phyloP scores from a whole-genome alignment of 2,797 vertebrate species.

The Eutrigla gurnardus region DNA sequence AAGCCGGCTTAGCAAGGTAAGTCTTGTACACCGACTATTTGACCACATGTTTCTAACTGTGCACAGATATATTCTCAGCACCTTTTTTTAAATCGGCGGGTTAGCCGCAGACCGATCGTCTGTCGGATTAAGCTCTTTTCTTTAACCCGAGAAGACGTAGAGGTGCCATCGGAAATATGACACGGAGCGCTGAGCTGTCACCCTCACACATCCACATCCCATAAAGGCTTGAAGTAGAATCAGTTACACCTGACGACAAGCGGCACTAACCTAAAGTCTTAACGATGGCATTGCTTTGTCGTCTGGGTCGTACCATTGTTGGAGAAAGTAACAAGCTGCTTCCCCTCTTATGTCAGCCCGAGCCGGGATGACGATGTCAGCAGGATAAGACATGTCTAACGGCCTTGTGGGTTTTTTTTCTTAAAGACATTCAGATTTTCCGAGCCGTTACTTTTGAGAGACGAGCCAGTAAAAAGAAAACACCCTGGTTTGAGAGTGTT shows the following conservation, averaged over 20 bases:
- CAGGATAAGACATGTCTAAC: conserved; percentile 66
- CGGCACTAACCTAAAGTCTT: conserved; percentile 38
- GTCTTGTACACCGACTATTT: conserved; percentile 73
- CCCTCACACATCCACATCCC: conserved; percentile 28
- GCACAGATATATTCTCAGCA: conserved; percentile 52
- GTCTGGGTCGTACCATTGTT: conserved; percentile 33
- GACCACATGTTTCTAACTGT: conserved; percentile 67
- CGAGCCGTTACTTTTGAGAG: conserved; percentile 82
- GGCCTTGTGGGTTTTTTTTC: conserved; percentile 75
- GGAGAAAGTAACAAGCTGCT: conserved; percentile 54
- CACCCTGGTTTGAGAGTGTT: conserved; percentile 73
- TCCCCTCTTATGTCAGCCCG: conserved; percentile 60
- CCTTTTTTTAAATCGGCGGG: conserved; percentile 31
- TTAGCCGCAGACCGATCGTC: conserved; percentile 37
- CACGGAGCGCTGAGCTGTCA: conserved; percentile 36
- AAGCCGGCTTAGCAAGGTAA: conserved; percentile 80
- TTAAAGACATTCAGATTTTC: conserved; percentile 85
- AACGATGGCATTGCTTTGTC: conserved; percentile 36
- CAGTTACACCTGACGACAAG: background rate
- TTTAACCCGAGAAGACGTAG: conserved; percentile 23
- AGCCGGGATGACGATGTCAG: conserved; percentile 61
- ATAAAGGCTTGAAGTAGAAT: conserved; percentile 52
- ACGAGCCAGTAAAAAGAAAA: conserved; percentile 76
- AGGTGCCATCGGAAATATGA: conserved; percentile 23
- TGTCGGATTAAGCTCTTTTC: conserved; percentile 36